phyloP scores from a whole-genome alignment of 2,888 invertebrate genomes.

The Drosophila vallismaia region DNA sequence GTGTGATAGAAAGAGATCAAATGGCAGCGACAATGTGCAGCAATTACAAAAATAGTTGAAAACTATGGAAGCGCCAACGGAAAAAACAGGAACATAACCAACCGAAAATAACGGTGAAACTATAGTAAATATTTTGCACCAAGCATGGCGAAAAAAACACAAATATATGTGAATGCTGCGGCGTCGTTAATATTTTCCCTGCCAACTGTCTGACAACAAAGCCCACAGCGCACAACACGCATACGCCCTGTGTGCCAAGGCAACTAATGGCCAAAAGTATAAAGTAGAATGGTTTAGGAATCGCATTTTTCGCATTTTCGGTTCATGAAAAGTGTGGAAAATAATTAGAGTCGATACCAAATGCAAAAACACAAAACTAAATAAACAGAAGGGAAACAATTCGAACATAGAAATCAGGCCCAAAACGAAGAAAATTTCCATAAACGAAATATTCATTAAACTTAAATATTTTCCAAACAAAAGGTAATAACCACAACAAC shows the following conservation, averaged over 20 bases:
- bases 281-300: background rate
- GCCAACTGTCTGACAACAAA: constrained; percentile 52
- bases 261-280: constrained; percentile 5
- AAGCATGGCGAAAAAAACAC: constrained; percentile 6
- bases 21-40: constrained; percentile 38
- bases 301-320: constrained; percentile 50
- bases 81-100: constrained; percentile 62
- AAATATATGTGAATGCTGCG: constrained; percentile 7
- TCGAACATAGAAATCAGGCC: background rate
- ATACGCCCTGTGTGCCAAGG: constrained; percentile 61
- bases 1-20: constrained; percentile 15
- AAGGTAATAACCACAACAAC: background rate
- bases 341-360: constrained; percentile 57
- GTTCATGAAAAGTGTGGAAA: constrained; percentile 65
- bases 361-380: constrained; percentile 52
- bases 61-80: constrained; percentile 50
- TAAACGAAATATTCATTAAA: background rate
- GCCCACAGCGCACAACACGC: constrained; percentile 48
- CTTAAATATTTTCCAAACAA: constrained; percentile 3
- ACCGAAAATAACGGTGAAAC: constrained; percentile 32
- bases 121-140: constrained; percentile 46
- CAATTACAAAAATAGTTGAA: constrained; percentile 48
- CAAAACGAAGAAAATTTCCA: background rate
- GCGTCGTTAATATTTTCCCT: constrained; percentile 52
- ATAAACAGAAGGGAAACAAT: no score